Evolutionary conservation across 2,113 vertebrate species (phyloP), one percentile per base, ranked within the genome.

Genomic region (Etia nguti): DNA sequence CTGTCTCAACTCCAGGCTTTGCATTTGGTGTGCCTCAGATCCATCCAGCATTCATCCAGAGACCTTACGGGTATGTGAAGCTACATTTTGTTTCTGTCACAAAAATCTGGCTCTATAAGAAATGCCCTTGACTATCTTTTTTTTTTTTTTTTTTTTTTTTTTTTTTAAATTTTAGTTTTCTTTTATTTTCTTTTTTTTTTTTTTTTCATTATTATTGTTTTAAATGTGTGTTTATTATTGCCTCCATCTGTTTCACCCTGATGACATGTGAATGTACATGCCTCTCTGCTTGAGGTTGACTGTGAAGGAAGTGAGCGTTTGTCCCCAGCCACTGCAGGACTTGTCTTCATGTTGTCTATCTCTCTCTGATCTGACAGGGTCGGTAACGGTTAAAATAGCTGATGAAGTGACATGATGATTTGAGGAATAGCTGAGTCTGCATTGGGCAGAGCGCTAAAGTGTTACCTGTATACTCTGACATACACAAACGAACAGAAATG

Each of bases 301-400:
- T 93, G 85, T 94, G 87, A 95, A 96, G 94, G 95, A 90, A 95
- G 95, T 91, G 86, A 88, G 80, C 85, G 38, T 91, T 60, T 94
- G 86, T 90, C 83, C 79, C 43, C 83, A 87, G 90, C 75, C 87
- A 77, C 87, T 84, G 38, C 92, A 88, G 96, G 95, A 97, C 89
- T 97, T 98, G 97, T 98, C 97, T 98, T 97, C 97, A 98, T 97
- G 95, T 96, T 97, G 97, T 98, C 97, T 98, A 96, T 98, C 97
- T 99, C 97, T 98, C 97, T 99, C 98, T 99, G 98, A 98, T 98
- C 98, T 97, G 97, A 98, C 98, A 98, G 98, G 98, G 95, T 98
- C 97, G 96, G 97, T 98, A 98, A 98, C 97, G 97, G 97, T 99
- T 99, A 98, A 98, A 97, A 98, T 99, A 98, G 98, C 98, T 97